These are phyloP conservation scores for Romanogobio albipinnatus DNA, from an alignment of 2,113 vertebrate genomes.

Conservation along the genomic window DNA sequence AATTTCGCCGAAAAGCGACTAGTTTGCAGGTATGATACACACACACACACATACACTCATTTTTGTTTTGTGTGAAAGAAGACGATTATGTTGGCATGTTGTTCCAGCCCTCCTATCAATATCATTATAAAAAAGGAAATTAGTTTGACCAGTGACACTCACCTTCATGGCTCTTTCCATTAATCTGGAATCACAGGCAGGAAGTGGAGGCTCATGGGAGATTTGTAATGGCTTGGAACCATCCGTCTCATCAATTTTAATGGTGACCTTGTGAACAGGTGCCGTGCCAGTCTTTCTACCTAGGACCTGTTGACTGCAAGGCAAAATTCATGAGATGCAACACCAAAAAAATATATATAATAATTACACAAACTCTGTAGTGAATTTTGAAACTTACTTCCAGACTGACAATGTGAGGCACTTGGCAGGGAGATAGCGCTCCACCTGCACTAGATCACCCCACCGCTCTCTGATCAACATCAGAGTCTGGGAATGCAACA, in stretches of 20 bases:
- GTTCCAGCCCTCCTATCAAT: not conserved
- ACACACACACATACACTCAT: no score
- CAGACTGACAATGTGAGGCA: constrained; percentile 94
- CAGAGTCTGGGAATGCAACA: constrained; percentile 94
- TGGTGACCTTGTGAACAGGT: constrained; percentile 93
- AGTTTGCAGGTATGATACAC: no score
- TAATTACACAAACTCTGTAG: not conserved
- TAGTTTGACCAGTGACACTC: constrained; percentile 43
- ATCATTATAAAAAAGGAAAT: not conserved
- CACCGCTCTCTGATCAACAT: constrained; percentile 96
- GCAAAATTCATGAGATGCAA: not conserved
- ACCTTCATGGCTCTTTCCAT: constrained; percentile 98
- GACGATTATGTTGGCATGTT: no score
- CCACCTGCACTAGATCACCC: constrained; percentile 99
- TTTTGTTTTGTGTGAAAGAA: no score
- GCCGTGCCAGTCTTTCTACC: constrained; percentile 94
- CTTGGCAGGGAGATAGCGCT: constrained; percentile 92
- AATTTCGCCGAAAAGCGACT: no score
- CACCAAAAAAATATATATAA: not conserved
- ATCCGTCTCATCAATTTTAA: constrained; percentile 95
- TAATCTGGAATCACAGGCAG: constrained; percentile 92
- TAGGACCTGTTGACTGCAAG: constrained; percentile 91
- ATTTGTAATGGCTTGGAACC: constrained; percentile 97
- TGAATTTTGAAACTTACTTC: constrained; percentile 85
- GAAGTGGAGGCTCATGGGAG: constrained; percentile 94